Base-by-base conservation (phyloP, 1,140 invertebrate species). In the Cylas formicarius region DNA sequence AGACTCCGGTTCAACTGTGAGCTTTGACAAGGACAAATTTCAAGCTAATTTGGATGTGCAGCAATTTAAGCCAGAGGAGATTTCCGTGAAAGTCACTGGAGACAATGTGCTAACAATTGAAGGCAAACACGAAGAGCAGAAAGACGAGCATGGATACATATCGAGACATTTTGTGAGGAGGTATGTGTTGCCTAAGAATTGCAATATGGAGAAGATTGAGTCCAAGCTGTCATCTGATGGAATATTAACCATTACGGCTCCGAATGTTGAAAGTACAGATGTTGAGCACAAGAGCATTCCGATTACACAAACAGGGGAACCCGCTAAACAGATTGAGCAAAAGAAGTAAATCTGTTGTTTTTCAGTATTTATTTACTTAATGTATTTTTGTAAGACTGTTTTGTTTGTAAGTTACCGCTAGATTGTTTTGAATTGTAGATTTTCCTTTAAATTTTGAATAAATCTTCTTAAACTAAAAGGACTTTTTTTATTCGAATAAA, bases 31-130 rank as follows among this genome's bases (percentile, higher is more conserved):
- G 57, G 60, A 76, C 42, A 72, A 72, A 32, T 77, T 72, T 52
- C 62, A 72, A 48, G 68, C 76, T 0, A 69, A 68, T 14, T 51
- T 87, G 49, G 83, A 86, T 57, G 80, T 90, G 0, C 75, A 80
- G 35, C 81, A 86, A 50, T 90, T 88, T 64, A 73, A 76, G 45
- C 85, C 87, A 0, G 82, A 90, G 42, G 86, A 92, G 61, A 72
- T 91, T 18, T 78, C 71, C 23, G 80, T 90, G 1, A 88, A 84
- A 65, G 79, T 84, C 61, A 81, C 82, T 9, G 67, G 74, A 3
- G 80, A 82, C 54, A 72, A 77, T 22, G 69, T 65, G 21, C 69
- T 86, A 5, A 69, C 80, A 2, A 72, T 87, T n/a, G 73, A 78
- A 57, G 82, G 75, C 1, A 81, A 81, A 55, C 83, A 86, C 52